phyloP scores from a whole-genome alignment of 2,888 invertebrate species.

The Dinocampus coccinellae region DNA sequence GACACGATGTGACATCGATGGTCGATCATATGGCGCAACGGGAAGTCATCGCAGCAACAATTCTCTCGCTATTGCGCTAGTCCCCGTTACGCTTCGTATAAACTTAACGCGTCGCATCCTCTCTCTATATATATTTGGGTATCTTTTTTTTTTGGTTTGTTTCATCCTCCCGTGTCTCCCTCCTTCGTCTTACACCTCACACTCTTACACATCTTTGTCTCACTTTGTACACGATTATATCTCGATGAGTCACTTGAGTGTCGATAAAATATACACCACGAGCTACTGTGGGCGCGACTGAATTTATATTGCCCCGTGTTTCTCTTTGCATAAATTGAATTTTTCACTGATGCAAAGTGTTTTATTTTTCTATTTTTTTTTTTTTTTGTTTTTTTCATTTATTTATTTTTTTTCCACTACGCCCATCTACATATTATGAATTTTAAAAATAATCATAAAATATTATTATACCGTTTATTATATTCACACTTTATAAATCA shows the following conservation, averaged over 20 bases:
- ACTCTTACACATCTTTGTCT: not conserved
- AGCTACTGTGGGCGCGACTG: conserved; percentile 18
- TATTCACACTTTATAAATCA: too few relatives aligned
- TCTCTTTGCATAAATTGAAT: not conserved
- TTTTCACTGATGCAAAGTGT: not conserved
- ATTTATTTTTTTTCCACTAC: too few relatives aligned
- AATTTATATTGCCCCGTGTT: not conserved
- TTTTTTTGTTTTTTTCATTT: not conserved
- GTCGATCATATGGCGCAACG: conserved; percentile 22
- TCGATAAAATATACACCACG: conserved; percentile 13
- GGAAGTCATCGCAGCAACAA: conserved; percentile 8
- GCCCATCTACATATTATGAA: too few relatives aligned
- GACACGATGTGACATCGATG: conserved; percentile 22
- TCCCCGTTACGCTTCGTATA: conserved; percentile 22
- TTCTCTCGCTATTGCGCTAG: conserved; percentile 2
- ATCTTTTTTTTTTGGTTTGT: too few relatives aligned
- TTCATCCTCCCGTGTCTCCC: too few relatives aligned
- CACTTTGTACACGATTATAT: conserved; percentile 19
- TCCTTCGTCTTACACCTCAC: not conserved
- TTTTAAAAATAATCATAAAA: too few relatives aligned
- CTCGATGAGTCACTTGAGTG: conserved; percentile 16
- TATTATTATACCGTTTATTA: too few relatives aligned
- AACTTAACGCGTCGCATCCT: not conserved
- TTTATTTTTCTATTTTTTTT: not conserved
- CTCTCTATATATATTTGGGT: too few relatives aligned